Conservation (phyloP, 2,113 vertebrate species). For the Chaetops frenatus region DNA sequence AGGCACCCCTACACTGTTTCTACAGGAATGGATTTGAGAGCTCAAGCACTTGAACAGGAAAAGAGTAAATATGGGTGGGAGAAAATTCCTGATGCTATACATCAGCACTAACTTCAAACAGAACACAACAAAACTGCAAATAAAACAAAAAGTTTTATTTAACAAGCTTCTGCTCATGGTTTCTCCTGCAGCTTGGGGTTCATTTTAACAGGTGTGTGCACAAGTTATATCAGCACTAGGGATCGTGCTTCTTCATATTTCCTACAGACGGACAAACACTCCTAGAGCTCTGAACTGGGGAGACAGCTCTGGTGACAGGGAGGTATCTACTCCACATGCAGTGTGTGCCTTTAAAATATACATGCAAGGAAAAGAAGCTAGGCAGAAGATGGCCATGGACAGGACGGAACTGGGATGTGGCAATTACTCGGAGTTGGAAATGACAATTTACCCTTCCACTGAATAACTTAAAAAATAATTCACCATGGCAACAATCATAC, state of each 20-base stretch:
- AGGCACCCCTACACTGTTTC: background rate
- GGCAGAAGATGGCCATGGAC: conserved; percentile 18
- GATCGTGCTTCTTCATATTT: background rate
- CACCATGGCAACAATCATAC: conserved; percentile 76
- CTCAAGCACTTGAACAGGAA: background rate
- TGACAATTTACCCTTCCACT: conserved; percentile 70
- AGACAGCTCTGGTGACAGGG: background rate
- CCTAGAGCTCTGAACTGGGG: background rate
- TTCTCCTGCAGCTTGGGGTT: background rate
- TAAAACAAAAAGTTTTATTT: background rate
- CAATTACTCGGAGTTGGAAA: conserved; percentile 65
- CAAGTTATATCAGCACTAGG: background rate
- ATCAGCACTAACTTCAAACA: background rate
- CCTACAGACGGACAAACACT: background rate
- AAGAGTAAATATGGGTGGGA: background rate
- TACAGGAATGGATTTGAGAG: background rate
- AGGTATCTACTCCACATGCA: background rate
- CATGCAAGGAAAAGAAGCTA: background rate
- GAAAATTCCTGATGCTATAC: background rate
- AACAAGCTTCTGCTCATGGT: background rate
- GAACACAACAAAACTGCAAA: background rate
- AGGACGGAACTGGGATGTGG: conserved; percentile 52
- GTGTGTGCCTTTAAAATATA: conserved; percentile 19
- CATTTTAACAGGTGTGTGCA: background rate
- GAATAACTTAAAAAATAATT: conserved; percentile 70